A percentile compares a stretch with the other conserved stretches of the same genome.
Evolutionary conservation across 2,888 invertebrate species (phyloP).

Genomic region (Blera fallax): DNA sequence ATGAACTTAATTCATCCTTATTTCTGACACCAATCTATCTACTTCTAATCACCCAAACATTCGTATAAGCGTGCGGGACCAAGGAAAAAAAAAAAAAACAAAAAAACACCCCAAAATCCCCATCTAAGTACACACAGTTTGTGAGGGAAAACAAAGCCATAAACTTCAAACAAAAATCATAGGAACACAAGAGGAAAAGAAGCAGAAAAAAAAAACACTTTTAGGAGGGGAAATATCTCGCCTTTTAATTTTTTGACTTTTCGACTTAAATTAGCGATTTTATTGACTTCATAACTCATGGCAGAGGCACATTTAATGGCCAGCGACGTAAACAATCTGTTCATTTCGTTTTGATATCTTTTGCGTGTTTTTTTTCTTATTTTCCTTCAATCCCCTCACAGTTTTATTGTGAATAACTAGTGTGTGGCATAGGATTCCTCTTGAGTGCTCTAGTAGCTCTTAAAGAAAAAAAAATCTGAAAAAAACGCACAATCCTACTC

Average conservation of each 20-base stretch:
- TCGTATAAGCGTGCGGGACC: not conserved
- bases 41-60: not conserved
- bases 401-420: constrained; percentile 1
- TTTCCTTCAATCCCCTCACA: not conserved
- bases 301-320: constrained; percentile 41
- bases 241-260: constrained; percentile 32
- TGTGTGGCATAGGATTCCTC: not conserved
- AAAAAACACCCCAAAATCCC: not conserved
- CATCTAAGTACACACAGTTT: constrained; percentile 21
- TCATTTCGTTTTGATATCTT: constrained; percentile 31
- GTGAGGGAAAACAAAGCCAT: constrained; percentile 34
- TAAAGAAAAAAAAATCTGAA: not conserved
- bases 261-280: constrained; percentile 56
- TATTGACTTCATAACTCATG: constrained; percentile 52
- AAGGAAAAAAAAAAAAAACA: not conserved
- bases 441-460: not conserved
- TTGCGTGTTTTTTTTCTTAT: not conserved
- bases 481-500: not conserved
- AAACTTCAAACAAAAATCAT: constrained; percentile 40
- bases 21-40: not conserved
- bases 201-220: not conserved
- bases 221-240: not conserved
- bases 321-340: constrained; percentile 56
- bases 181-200: not conserved
- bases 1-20: not conserved